phyloP scores from a whole-genome alignment of 2,888 invertebrate species.

The Tenthredo distinguenda region DNA sequence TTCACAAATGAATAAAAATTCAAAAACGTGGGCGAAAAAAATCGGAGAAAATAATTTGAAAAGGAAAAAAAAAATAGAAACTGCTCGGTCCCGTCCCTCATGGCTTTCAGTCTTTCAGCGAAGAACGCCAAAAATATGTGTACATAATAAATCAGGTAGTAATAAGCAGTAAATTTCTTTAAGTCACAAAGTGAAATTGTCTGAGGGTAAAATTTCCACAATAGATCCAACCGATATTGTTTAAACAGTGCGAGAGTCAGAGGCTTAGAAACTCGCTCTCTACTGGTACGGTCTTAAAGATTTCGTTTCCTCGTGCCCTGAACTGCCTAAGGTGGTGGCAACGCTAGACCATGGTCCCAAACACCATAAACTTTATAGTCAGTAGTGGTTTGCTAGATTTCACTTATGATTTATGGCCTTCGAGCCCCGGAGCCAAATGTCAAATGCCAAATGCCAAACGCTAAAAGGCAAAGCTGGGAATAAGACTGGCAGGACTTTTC shows the following conservation, averaged over 20 bases:
- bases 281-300: constrained; percentile 54
- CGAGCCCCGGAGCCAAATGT: background rate
- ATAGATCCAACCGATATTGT: constrained; percentile 67
- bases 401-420: constrained; percentile 71
- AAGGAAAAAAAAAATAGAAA: background rate
- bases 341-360: constrained; percentile 61
- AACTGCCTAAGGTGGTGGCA: constrained; percentile 33
- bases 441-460: constrained; percentile 29
- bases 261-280: constrained; percentile 49
- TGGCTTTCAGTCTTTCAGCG: background rate
- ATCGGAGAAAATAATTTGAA: background rate
- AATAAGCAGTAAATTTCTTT: constrained; percentile 8
- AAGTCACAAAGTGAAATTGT: constrained; percentile 16
- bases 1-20: background rate
- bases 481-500: background rate
- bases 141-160: constrained; percentile 15
- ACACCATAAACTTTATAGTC: constrained; percentile 74
- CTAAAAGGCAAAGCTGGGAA: background rate
- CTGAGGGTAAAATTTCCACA: constrained; percentile 58
- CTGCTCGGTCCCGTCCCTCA: background rate
- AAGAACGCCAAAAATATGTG: background rate
- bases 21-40: background rate
- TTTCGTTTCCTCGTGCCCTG: constrained; percentile 66
- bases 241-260: constrained; percentile 61
- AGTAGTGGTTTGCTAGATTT: constrained; percentile 73